Percentiles rank a stretch among this genome's conserved stretches.
These are phyloP conservation scores for Ceyx erithaca DNA, from an alignment of 2,797 vertebrate species.

Conservation along the genomic window DNA sequence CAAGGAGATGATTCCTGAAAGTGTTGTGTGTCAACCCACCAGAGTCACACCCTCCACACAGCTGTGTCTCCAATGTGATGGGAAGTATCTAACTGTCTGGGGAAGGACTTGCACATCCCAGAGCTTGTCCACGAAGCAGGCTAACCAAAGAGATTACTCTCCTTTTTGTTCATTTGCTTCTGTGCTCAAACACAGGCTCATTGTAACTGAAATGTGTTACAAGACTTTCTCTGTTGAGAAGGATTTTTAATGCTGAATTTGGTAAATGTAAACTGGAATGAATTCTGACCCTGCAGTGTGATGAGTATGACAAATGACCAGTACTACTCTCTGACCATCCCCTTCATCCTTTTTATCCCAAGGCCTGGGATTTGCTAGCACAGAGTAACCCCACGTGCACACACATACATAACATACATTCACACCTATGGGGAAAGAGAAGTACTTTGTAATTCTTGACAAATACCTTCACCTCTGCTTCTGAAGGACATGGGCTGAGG, in stretches of 20 bases:
- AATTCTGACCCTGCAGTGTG: background rate
- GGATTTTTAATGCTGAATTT: background rate
- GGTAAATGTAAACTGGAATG: background rate
- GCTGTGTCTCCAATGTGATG: background rate
- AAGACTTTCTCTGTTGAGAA: background rate
- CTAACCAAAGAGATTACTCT: background rate
- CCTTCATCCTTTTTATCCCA: background rate
- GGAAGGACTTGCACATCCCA: background rate
- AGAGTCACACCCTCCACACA: background rate
- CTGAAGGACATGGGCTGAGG: background rate
- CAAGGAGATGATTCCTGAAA: background rate
- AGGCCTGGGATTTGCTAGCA: background rate
- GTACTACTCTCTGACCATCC: background rate
- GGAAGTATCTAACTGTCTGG: background rate
- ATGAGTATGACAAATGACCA: background rate
- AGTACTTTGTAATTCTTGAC: background rate
- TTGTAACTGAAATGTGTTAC: background rate
- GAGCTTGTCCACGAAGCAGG: background rate
- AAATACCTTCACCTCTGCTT: background rate
- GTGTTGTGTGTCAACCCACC: background rate
- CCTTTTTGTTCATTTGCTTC: background rate
- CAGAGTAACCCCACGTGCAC: background rate
- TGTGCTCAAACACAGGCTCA: background rate
- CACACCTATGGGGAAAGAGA: accelerated
- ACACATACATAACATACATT: background rate